Evolutionary conservation across 2,113 vertebrate species (phyloP), one percentile per base, ranked within the genome.

Genomic region (Hiodon alosoides): DNA sequence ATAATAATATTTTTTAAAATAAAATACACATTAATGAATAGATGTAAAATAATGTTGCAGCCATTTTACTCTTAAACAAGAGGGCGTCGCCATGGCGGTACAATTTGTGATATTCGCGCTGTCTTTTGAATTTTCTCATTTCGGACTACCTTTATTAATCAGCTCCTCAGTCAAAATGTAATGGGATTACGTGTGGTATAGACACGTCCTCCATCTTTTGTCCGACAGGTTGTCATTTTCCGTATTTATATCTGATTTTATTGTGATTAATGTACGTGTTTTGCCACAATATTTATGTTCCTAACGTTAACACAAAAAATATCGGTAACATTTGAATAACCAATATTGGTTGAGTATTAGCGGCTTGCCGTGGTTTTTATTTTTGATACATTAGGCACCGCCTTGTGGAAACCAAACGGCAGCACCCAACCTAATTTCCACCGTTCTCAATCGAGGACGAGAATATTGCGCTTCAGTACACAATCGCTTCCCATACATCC

Each of bases 201-300:
- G 6, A 11, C 50, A 8, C 62, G 11, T n/a, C 74, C 47, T 69
- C 55, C 67, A 69, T 67, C 74, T 61, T 61, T 75, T 75, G 74
- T 75, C 74, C 69, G 54, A 61, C 61, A 55, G 51, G 48, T 53
- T 65, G 60, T 66, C 61, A 47, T 53, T 73, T 11, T 3, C 50
- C 7, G 50, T 31, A 65, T 67, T 75, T 69, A n/a, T 61, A 13
- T 50, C 13, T 46, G 55, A 31, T 17, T 16, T 54, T 68, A 17
- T 55, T 4, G 1, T 31, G 31, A 31, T 31, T 31, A 31, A 10
- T 14, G 68, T n/a, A 5, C 50, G 31, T 61, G 46, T 2, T 60
- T 60, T 55, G 14, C 14, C 3, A 31, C 53, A 65, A 31, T 46
- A 66, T 7, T 53, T 17, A 3, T 7, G 10, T 16, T 46, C 60